Conservation (phyloP, 2,113 vertebrate genomes). For the Uropsilus gracilis region DNA sequence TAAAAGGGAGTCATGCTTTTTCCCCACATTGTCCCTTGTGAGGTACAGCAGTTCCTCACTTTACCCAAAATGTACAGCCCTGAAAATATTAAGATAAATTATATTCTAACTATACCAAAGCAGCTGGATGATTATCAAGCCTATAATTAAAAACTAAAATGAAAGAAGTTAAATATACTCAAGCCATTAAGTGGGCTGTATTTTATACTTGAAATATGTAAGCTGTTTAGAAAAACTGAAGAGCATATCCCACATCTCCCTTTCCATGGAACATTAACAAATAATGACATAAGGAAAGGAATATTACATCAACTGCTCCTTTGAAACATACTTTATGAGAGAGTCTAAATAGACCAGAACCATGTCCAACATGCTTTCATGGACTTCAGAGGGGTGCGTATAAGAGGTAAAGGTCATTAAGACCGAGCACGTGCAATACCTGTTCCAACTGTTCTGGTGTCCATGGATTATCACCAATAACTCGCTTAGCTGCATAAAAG, state of each 20-base stretch:
- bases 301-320: neutral
- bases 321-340: neutral
- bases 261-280: conserved; percentile 48
- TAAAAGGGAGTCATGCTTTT: conserved; percentile 75
- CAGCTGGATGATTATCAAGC: conserved; percentile 49
- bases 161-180: conserved; percentile 25
- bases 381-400: neutral
- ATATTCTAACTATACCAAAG: conserved; percentile 45
- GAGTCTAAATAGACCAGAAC: neutral
- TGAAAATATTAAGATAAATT: conserved; percentile 32
- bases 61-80: conserved; percentile 50
- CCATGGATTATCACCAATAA: conserved; percentile 97
- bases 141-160: conserved; percentile 52
- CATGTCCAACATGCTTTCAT: neutral
- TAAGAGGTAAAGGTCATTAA: neutral
- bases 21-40: conserved; percentile 61
- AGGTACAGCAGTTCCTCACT: conserved; percentile 40
- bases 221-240: conserved; percentile 5
- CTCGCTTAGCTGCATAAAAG: conserved; percentile 96
- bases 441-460: conserved; percentile 97
- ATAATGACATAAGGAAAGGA: neutral
- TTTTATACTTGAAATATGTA: conserved; percentile 15
- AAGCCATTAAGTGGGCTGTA: neutral
- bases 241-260: conserved; percentile 54
- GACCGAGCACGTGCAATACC: conserved; percentile 83